Base-by-base conservation (phyloP, 2,113 vertebrate genomes). In the Tenebrosternarchus preto region DNA sequence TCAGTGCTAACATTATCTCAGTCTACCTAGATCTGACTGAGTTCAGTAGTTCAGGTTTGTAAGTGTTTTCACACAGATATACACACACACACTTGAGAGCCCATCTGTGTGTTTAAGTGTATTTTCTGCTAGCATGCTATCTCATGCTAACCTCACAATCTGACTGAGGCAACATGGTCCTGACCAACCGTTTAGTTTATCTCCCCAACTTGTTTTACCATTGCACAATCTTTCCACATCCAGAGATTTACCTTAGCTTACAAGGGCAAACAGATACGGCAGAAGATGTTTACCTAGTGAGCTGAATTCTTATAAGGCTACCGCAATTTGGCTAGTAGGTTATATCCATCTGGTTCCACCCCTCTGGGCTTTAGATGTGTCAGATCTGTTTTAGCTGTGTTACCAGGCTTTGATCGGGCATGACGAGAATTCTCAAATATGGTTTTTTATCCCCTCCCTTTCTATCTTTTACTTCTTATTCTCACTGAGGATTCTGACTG, bases 11-110 rank as follows among this genome's bases (percentile, higher is more conserved):
- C 87, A n/a, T 83, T 85, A 87, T 87, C 88, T 84, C 86, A 68
- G 73, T 82, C 74, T 80, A 50, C 19, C 56, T 68, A 19, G 46
- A 60, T 80, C 80, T 90, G 89, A 92, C 90, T 88, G 89, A 86
- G 90, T 90, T 90, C 86, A 90, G 78, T 83, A 89, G 90, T 89
- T 91, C 87, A 89, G 78, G 60, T 86, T 88, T 84, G 63, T 2
- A 83, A 84, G 63, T 33, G 29, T 66, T 66, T 29, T 8, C 77
- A 80, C 60, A 67, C n/a, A 64, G n/a, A 64, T 36, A 36, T n/a
- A 68, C 46, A 72, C 22, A 50, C 22, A 46, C 67, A 87, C 86
- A 83, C 81, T 17, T 24, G 81, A 82, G 77, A 71, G 79, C 78
- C 86, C 87, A 88, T 90, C 87, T 89, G 88, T 80, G 57, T 33